Evolutionary conservation across 1,140 invertebrate genomes (phyloP), one percentile per base, ranked within the genome.

Genomic region (Arion vulgaris): DNA sequence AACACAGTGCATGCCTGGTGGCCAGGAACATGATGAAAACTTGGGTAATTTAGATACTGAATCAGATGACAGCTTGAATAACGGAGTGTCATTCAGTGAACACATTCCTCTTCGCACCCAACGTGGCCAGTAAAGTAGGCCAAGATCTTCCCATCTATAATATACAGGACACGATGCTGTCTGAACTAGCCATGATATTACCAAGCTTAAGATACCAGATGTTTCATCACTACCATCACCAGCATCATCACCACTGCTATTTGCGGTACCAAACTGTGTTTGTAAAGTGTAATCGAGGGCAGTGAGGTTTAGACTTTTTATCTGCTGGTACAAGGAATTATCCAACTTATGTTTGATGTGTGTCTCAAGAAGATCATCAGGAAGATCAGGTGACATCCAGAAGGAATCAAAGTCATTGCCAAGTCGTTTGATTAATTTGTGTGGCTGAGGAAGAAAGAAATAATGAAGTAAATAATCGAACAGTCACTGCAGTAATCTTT

Each of bases 91-190:
- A 2, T 90, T 88, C 45, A 83, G 77, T 49, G 90, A 85, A 84
- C 94, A 94, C 41, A 88, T 87, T 0, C 94, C 94, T 80, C 93
- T 91, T 66, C 92, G 91, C 45, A 94, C 89, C 93, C 93, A 94
- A 34, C 94, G 87, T 0, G 94, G 94, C 94, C 94, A 94, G 88
- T 94, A 94, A 28, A 93, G 86, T 0, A 91, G 75, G 0, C 94
- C 94, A 5, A 94, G 87, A 83, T 94, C 94, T 81, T 92, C 92
- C 94, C 94, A 94, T 71, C 90, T 86, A 84, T 93, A 93, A 9
- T 88, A 87, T 0, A 94, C 92, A 4, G 93, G 94, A 85, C 94
- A 94, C 26, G 92, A 91, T 0, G 93, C 94, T 79, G 93, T 92
- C 7, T 92, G 91, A 90, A 93, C 92, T 41, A 94, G 91, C 84